Conservation (phyloP, 1,140 invertebrate genomes). For the Coelopa frigida region DNA sequence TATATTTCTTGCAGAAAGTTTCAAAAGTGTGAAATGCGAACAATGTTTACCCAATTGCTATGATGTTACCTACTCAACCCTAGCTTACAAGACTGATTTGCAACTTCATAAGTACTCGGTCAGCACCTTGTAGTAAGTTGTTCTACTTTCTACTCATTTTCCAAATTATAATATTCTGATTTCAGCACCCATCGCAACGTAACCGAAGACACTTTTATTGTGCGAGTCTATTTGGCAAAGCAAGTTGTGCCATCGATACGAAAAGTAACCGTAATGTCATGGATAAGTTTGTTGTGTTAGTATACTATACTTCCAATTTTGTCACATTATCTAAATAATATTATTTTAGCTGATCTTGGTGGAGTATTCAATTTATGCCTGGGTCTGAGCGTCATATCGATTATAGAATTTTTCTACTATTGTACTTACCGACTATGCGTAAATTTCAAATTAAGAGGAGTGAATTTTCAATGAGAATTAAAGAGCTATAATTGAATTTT, state of each 20-base stretch:
- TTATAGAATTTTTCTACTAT: conserved; percentile 40
- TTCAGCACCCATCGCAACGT: conserved; percentile 12
- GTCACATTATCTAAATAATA: not conserved
- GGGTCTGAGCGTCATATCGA: conserved; percentile 37
- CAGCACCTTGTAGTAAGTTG: conserved; percentile 31
- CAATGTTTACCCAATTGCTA: conserved; percentile 41
- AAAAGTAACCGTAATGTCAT: conserved; percentile 41
- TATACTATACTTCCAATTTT: not conserved
- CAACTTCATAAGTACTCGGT: conserved; percentile 33
- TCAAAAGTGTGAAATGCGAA: conserved; percentile 37
- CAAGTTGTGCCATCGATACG: conserved; percentile 36
- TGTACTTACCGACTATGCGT: conserved; percentile 31
- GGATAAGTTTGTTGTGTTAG: conserved; percentile 36
- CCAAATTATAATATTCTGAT: not conserved
- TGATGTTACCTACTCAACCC: conserved; percentile 41
- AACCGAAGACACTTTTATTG: conserved; percentile 30
- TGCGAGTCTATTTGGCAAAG: conserved; percentile 33
- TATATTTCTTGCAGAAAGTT: conserved; percentile 23
- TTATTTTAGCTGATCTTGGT: conserved; percentile 34
- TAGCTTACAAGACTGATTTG: conserved; percentile 39
- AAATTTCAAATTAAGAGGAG: conserved; percentile 21
- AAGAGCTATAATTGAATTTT: conserved; percentile 1
- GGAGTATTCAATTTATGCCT: conserved; percentile 41
- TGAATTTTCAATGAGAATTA: conserved; percentile 1
- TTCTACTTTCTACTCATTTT: not conserved